Conservation (phyloP, 1,140 invertebrate species). For the Brachionus angularis region DNA sequence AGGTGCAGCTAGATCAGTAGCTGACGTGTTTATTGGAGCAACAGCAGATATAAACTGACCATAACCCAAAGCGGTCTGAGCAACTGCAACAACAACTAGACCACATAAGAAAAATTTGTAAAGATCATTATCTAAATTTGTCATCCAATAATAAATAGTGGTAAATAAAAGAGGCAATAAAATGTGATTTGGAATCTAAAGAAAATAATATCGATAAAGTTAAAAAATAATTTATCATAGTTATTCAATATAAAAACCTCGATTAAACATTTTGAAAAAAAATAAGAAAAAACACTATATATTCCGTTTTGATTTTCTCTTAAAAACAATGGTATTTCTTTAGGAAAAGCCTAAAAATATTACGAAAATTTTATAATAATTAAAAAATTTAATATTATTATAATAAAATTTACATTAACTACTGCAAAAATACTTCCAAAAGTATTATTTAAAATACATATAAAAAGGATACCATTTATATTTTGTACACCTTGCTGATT, state of each 20-base stretch:
- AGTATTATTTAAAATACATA: conserved; percentile 80
- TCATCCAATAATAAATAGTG: background rate
- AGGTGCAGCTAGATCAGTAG: conserved; percentile 79
- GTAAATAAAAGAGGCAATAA: background rate
- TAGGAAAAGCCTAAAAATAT: conserved; percentile 49
- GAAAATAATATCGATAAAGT: background rate
- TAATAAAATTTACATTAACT: too few relatives aligned
- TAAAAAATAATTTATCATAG: background rate
- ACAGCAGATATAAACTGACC: conserved; percentile 2
- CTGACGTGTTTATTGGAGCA: conserved; percentile 50
- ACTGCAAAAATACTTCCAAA: conserved; percentile 54
- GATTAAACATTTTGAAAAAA: conserved; percentile 55
- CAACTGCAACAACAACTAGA: background rate
- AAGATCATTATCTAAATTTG: background rate
- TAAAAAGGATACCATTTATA: conserved; percentile 87
- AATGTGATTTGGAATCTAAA: conserved; percentile 9
- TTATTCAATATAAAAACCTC: background rate
- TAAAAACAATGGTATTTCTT: conserved; percentile 67
- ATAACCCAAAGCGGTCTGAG: background rate
- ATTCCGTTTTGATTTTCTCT: conserved; percentile 72
- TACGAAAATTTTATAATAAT: too few relatives aligned
- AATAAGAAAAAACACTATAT: conserved; percentile 70
- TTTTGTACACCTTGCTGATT: conserved; percentile 87
- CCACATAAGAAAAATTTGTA: background rate
- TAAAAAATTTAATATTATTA: too few relatives aligned